Conservation (phyloP, 2,797 vertebrate genomes). For the Acridotheres tristis region DNA sequence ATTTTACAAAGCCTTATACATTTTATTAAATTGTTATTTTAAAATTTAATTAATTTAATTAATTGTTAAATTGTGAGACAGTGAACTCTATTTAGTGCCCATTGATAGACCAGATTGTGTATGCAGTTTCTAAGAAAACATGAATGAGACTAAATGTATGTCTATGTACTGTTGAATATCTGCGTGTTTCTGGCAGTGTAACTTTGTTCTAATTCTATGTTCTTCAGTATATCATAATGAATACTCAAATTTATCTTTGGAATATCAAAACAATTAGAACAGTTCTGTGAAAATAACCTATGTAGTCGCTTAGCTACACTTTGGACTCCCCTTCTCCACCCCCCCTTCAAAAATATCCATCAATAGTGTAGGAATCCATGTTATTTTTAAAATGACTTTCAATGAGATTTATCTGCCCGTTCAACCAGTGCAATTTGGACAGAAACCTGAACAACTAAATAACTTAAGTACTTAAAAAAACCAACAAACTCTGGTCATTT, state of each 20-base stretch:
- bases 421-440: not conserved
- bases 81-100: not conserved
- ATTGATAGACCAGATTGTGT: not conserved
- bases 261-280: not conserved
- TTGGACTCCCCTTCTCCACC: accelerated
- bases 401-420: not conserved
- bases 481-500: not conserved
- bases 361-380: not conserved
- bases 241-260: not conserved
- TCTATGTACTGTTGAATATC: not conserved
- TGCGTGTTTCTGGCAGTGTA: not conserved
- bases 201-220: not conserved
- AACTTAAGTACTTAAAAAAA: not conserved
- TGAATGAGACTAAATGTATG: not conserved
- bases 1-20: not conserved
- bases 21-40: not conserved
- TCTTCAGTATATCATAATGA: not conserved
- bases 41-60: too few relatives aligned
- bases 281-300: not conserved
- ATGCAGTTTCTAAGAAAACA: not conserved
- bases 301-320: not conserved
- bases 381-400: not conserved
- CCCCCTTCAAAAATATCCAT: not conserved
- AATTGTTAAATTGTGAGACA: not conserved
- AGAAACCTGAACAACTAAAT: not conserved